Percentiles rank a stretch among this genome's conserved stretches.
phyloP scores from a whole-genome alignment of 2,888 invertebrate species.

The Harmothoe impar region DNA sequence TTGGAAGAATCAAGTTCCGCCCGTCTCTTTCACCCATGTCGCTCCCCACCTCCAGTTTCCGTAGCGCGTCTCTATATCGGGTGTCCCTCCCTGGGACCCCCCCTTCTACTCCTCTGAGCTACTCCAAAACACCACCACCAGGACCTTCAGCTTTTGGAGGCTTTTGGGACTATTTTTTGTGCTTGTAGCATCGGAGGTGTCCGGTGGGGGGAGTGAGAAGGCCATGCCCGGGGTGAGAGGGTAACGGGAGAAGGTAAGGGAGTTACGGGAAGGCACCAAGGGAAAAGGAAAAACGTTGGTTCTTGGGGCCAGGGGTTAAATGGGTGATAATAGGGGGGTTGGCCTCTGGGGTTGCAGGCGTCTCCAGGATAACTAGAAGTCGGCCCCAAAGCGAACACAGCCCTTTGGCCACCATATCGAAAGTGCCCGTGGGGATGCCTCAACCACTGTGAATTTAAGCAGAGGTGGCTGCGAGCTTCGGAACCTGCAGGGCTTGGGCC shows the following conservation, averaged over 20 bases:
- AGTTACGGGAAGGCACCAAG: neutral
- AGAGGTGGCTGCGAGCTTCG: neutral
- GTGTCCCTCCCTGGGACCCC: too few species aligned
- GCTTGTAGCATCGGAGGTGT: neutral
- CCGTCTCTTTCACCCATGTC: too few species aligned
- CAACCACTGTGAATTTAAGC: too few species aligned
- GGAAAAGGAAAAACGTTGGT: neutral
- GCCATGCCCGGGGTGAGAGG: slow-evolving; percentile 11
- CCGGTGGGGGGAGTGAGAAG: neutral
- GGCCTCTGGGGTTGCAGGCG: neutral
- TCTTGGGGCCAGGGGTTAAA: neutral
- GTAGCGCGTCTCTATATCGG: too few species aligned
- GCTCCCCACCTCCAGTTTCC: too few species aligned
- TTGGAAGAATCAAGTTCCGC: too few species aligned
- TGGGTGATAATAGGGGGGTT: slow-evolving; percentile 9
- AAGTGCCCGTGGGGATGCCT: neutral
- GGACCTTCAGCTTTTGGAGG: too few species aligned
- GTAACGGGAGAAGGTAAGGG: neutral
- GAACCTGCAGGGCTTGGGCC: neutral
- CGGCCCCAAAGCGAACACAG: neutral
- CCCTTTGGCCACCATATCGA: neutral
- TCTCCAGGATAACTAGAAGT: neutral
- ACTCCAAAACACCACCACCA: too few species aligned
- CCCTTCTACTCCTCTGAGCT: too few species aligned
- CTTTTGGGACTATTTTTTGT: too few species aligned